Base-by-base conservation (phyloP, 1,140 invertebrate species). In the Heliconius congener region DNA sequence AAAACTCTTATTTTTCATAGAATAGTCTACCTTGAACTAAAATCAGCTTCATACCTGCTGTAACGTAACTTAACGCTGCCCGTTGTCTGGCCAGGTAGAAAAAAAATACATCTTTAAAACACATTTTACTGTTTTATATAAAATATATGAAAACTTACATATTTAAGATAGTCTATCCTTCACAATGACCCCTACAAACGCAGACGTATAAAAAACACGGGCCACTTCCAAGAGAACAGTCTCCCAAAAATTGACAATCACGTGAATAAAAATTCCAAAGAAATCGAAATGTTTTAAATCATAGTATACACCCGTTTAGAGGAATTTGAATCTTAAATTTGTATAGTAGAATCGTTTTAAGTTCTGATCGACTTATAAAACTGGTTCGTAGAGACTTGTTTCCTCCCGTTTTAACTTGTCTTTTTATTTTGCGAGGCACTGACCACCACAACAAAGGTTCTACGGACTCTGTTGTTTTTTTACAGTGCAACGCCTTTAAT, bases 381-480 rank as follows among this genome's bases (percentile, higher is more conserved):
- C 78, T 89, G 78, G 92, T 87, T 81, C 50, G 83, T 91, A 78
- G 74, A 83, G 89, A 91, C 90, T 87, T 88, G 90, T 90, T 91
- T 82, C 83, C 83, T 89, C 86, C 89, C 85, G 90, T 90, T 91
- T 83, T 82, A 83, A 88, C 84, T 88, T 84, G 90, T 89, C 84
- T 93, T 92, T 93, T 93, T 90, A 88, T 91, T 93, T 88, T 84
- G 91, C 88, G 86, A 93, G 90, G 93, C 91, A 94, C 93, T 94
- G 93, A 94, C 93, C 93, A 94, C 88, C 86, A 93, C 93, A 94
- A 94, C 88, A 94, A 94, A 93, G 91, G 88, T 88, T 85, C 85
- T 86, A 85, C 84, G 82, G 85, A 81, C 82, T 88, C 93, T 92
- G 91, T 91, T 91, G 90, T 86, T 83, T 90, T 86, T 83, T 78